Evolutionary conservation across 2,888 invertebrate genomes (phyloP).

Genomic region (Amblyjoppa proteus): DNA sequence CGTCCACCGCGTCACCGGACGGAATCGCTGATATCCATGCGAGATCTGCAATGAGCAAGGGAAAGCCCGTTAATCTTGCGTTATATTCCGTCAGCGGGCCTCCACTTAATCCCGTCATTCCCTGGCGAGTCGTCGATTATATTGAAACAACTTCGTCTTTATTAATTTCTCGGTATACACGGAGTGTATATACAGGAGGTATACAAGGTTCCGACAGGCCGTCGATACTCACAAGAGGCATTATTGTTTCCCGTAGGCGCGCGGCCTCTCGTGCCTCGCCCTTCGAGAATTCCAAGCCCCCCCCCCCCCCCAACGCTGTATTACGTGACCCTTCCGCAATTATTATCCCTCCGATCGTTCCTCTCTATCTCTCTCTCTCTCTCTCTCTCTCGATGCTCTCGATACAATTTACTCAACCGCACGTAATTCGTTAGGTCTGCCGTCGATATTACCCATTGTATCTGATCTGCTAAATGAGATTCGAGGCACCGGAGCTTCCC

Average conservation of each 20-base stretch:
- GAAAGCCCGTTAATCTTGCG: constrained; percentile 8
- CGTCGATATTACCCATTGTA: constrained; percentile 53
- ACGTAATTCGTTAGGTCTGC: constrained; percentile 56
- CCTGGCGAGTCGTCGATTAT: constrained; percentile 31
- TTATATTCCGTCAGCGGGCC: constrained; percentile 6
- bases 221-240: not conserved
- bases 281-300: constrained; percentile 16
- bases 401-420: constrained; percentile 53
- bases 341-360: constrained; percentile 3
- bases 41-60: not conserved
- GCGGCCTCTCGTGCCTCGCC: not conserved
- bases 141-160: constrained; percentile 32
- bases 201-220: not conserved
- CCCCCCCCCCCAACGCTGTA: constrained; percentile 35
- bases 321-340: constrained; percentile 52
- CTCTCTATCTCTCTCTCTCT: constrained; percentile 25
- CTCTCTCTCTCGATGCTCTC: constrained; percentile 18
- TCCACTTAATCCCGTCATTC: not conserved
- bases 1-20: not conserved
- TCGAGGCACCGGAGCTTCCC: constrained; percentile 5
- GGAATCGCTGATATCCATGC: not conserved
- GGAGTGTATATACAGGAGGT: not conserved
- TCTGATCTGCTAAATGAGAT: constrained; percentile 55
- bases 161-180: constrained; percentile 38
- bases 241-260: constrained; percentile 22